A percentile compares a stretch with the other conserved stretches of the same genome.
Conservation (phyloP, 2,888 invertebrate genomes). For the Pseudeuparius sepicola region DNA sequence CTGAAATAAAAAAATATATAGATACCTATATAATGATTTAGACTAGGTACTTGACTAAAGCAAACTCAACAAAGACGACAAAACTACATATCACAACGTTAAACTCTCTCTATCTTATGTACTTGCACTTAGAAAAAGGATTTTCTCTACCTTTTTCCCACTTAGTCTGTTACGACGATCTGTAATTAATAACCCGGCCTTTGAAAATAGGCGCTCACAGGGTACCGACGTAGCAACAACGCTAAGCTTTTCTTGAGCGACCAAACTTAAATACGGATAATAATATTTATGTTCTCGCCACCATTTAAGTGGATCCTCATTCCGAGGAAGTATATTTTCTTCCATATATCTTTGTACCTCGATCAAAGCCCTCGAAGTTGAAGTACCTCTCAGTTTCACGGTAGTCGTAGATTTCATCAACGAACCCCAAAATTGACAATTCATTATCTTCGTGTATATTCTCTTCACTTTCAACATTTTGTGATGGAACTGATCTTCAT, state of each 20-base stretch:
- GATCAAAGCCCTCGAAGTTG: conserved; percentile 13
- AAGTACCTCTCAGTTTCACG: conserved; percentile 2
- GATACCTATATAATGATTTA: too few species aligned
- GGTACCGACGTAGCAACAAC: conserved; percentile 19
- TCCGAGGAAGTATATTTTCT: conserved; percentile 7
- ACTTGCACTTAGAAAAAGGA: conserved; percentile 6
- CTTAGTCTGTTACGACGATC: not conserved
- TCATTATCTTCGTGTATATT: conserved; percentile 7
- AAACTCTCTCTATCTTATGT: too few species aligned
- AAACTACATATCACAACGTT: too few species aligned
- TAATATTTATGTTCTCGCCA: conserved; percentile 14
- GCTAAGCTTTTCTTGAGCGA: conserved; percentile 15
- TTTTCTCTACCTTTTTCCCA: conserved; percentile 1
- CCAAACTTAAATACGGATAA: conserved; percentile 14
- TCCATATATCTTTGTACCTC: conserved; percentile 18
- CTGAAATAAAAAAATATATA: too few species aligned
- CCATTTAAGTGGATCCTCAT: conserved; percentile 16
- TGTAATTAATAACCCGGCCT: conserved; percentile 7
- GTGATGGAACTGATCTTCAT: too few species aligned
- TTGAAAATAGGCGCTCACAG: conserved; percentile 19
- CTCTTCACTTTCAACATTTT: too few species aligned
- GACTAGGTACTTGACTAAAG: too few species aligned
- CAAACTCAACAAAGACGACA: too few species aligned
- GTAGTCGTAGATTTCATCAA: too few species aligned
- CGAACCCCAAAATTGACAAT: conserved; percentile 6